phyloP scores from a whole-genome alignment of 2,113 vertebrate genomes.

The Cynopterus brachyotis region DNA sequence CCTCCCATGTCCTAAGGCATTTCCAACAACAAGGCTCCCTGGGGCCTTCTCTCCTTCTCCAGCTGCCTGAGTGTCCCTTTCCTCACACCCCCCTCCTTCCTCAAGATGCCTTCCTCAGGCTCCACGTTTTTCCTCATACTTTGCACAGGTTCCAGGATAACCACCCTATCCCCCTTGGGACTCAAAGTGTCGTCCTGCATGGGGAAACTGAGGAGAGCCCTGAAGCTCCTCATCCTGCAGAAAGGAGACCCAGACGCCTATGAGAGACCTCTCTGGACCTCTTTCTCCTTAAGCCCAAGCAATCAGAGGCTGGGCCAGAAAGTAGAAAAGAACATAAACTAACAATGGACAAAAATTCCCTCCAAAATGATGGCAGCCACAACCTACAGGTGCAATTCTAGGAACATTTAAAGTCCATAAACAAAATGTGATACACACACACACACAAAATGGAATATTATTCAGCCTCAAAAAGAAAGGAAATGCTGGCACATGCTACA shows the following conservation, averaged over 20 bases:
- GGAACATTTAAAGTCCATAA: background rate
- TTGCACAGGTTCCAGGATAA: background rate
- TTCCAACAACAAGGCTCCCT: background rate
- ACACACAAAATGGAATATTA: background rate
- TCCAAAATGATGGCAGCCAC: background rate
- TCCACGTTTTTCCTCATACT: background rate
- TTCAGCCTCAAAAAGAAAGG: background rate
- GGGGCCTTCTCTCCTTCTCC: background rate
- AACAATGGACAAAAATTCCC: background rate
- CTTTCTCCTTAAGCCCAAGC: background rate
- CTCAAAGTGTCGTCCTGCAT: background rate
- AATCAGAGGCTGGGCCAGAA: background rate
- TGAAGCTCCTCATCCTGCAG: background rate
- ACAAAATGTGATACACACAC: background rate
- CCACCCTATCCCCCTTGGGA: background rate
- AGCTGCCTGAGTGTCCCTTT: background rate
- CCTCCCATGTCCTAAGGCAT: background rate
- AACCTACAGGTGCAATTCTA: background rate
- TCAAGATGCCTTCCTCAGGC: background rate
- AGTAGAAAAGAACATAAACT: background rate
- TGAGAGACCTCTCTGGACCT: background rate
- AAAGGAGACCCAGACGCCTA: background rate
- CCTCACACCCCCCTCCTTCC: background rate
- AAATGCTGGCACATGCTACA: background rate
- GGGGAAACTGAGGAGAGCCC: background rate